phyloP scores from a whole-genome alignment of 1,140 invertebrate species.

The Helicorthomorpha holstii region DNA sequence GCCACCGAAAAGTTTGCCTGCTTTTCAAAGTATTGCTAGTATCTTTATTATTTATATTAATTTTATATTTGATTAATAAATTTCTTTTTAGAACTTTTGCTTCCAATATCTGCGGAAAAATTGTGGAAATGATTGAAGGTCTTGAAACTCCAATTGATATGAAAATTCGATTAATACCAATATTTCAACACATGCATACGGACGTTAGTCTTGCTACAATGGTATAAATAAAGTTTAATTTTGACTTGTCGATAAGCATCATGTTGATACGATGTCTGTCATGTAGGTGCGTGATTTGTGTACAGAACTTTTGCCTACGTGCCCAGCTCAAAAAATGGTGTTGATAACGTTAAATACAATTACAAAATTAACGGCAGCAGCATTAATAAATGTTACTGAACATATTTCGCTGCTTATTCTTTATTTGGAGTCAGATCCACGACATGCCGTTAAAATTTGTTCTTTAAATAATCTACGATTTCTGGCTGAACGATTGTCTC shows the following conservation, averaged over 20 bases:
- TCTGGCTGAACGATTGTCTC: constrained; percentile 39
- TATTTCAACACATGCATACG: constrained; percentile 87
- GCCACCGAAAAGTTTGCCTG: constrained; percentile 82
- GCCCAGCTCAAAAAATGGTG: constrained; percentile 70
- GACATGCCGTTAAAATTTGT: constrained; percentile 25
- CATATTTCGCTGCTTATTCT: constrained; percentile 39
- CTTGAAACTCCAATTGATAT: constrained; percentile 77
- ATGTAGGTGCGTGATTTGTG: constrained; percentile 45
- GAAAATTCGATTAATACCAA: constrained; percentile 76
- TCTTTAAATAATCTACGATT: constrained; percentile 27
- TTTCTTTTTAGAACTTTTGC: constrained; percentile 59
- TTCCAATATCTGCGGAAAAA: constrained; percentile 87
- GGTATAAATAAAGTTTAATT: constrained; percentile 30
- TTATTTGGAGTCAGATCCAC: constrained; percentile 26
- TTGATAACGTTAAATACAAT: constrained; percentile 68
- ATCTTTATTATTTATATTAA: background rate
- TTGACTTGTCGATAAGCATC: background rate
- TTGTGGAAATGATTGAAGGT: constrained; percentile 86
- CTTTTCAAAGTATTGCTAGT: constrained; percentile 54
- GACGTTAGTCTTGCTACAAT: constrained; percentile 63
- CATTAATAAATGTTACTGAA: constrained; percentile 73
- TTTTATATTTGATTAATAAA: constrained; percentile 2
- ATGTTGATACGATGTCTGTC: background rate
- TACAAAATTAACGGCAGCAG: constrained; percentile 68
- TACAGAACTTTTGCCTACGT: constrained; percentile 60